These are phyloP conservation scores for Barnardius zonarius DNA, from an alignment of 2,113 vertebrate species.

Conservation along the genomic window DNA sequence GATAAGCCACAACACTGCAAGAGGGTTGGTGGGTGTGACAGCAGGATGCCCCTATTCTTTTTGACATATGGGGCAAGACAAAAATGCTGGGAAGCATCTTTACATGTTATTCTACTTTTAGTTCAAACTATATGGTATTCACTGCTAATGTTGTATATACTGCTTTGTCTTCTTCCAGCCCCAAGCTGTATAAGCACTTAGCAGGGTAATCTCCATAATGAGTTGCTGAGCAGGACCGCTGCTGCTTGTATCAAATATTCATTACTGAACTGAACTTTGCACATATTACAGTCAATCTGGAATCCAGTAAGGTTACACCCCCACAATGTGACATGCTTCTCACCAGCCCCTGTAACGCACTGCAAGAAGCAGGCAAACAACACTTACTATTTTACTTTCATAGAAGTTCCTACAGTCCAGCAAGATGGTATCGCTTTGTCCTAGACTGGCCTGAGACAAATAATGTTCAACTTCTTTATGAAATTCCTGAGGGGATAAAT, in stretches of 20 bases:
- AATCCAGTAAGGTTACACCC: not conserved
- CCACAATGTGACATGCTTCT: not conserved
- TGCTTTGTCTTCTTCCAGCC: not conserved
- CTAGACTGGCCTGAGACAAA: slow-evolving; percentile 72
- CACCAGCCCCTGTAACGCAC: not conserved
- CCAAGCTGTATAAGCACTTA: not conserved
- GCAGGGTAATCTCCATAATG: not conserved
- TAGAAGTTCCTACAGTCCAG: slow-evolving; percentile 98
- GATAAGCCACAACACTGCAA: not conserved
- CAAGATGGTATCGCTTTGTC: slow-evolving; percentile 81
- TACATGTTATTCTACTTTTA: not conserved
- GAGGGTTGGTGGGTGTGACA: not conserved
- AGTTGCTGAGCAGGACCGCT: not conserved
- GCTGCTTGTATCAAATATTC: not conserved
- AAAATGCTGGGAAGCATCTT: not conserved
- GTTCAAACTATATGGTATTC: not conserved
- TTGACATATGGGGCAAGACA: not conserved
- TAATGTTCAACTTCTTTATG: slow-evolving; percentile 88
- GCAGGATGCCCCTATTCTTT: not conserved
- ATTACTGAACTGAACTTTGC: not conserved
- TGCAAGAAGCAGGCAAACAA: not conserved
- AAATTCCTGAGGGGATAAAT: slow-evolving; percentile 90
- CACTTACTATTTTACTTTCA: slow-evolving; percentile 96
- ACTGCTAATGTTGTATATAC: not conserved
- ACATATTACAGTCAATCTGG: not conserved